These are phyloP conservation scores for Atherinomorus stipes DNA, from an alignment of 2,113 vertebrate species.

Conservation along the genomic window DNA sequence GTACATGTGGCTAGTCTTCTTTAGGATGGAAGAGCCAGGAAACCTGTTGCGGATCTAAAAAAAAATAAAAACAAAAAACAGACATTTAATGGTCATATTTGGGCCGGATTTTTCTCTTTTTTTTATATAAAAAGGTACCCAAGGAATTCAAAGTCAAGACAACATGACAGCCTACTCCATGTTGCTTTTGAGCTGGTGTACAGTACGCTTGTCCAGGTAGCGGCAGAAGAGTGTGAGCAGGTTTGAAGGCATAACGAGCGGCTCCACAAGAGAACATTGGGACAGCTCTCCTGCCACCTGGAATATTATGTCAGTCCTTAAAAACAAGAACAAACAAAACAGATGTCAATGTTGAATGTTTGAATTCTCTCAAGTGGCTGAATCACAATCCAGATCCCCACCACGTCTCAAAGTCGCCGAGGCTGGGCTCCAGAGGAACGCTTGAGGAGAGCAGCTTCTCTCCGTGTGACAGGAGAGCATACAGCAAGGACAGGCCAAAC, in stretches of 20 bases:
- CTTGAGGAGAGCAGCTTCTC: slow-evolving; percentile 89
- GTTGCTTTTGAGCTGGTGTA: slow-evolving; percentile 90
- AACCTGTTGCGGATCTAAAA: slow-evolving; percentile 78
- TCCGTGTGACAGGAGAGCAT: slow-evolving; percentile 90
- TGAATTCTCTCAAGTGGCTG: accelerated
- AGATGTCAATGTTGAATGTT: not conserved
- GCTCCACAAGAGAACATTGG: slow-evolving; percentile 88
- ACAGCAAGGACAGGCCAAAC: slow-evolving; percentile 97
- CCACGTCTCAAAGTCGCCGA: slow-evolving; percentile 89
- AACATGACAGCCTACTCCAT: slow-evolving; percentile 86
- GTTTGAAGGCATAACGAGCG: slow-evolving; percentile 91
- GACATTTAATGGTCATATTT: not conserved
- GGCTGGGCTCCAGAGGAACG: slow-evolving; percentile 81
- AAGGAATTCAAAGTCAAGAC: not conserved
- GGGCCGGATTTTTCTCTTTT: no score
- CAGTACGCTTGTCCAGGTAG: slow-evolving; percentile 91
- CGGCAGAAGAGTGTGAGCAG: slow-evolving; percentile 93
- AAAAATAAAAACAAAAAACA: not conserved
- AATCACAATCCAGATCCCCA: slow-evolving; percentile 49
- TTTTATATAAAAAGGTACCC: accelerated
- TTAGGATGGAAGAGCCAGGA: slow-evolving; percentile 79
- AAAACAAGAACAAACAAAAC: not conserved
- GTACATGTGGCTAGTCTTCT: slow-evolving; percentile 16
- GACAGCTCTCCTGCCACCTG: slow-evolving; percentile 91
- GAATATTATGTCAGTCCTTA: slow-evolving; percentile 91